Base-by-base conservation (phyloP, 2,888 invertebrate genomes). In the Hirtodrosophila trivittata region DNA sequence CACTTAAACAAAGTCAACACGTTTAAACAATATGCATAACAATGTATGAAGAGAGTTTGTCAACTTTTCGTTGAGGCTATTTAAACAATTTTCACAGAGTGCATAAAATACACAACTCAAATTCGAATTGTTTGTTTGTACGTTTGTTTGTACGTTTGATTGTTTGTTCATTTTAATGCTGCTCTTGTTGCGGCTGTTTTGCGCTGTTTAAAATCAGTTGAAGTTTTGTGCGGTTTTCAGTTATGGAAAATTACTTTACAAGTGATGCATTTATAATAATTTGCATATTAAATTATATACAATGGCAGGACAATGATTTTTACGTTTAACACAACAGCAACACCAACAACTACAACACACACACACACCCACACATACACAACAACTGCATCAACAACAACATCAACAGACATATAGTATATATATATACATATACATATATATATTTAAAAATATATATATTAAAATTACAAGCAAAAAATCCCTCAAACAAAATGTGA, bases 251-350 rank as follows among this genome's bases (percentile, higher is more conserved):
- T 82, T 82, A 52, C 78, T 78, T 71, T 66, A 65, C 76, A 78
- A 78, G 62, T 75, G 82, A 84, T 81, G 66, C 82, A 82, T 82
- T 80, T 85, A 85, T 75, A 59, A 77, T 76, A 80, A 86, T 83
- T 86, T 82, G 81, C 81, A 86, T 82, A 82, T 83, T 72, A 80
- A 86, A 83, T 83, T 77, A 73, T 77, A 59, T 77, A 64, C 74
- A 84, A 73, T 75, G 62, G 58, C 62, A 67, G 72, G 33, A 67
- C 67, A 78, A 84, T 86, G 82, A 77, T 80, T 86, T 80, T 49
- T 49, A 43, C 62, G 47, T 60, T 57, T 33, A 33, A 52, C 35
- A 50, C 47, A 47, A 45, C 10, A 41, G 21, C 26, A 12, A 49
- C 28, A 63, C 10, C 43, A 8, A 13, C 26, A 43, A 56, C 57